Evolutionary conservation across 2,888 invertebrate species (phyloP).

Genomic region (Blastobasis adustella): DNA sequence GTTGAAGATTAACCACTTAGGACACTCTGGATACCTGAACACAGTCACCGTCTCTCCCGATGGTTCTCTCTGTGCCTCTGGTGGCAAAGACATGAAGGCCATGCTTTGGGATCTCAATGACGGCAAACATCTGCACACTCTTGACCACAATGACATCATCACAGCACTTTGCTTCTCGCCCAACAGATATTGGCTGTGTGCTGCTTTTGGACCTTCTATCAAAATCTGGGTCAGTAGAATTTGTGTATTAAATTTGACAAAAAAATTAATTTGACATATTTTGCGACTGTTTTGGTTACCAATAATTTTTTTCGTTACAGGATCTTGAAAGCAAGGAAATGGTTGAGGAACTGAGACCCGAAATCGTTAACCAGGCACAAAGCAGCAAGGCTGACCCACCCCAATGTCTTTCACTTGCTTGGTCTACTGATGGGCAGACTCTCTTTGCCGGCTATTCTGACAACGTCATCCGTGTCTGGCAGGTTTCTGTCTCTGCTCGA

Average conservation of each 20-base stretch:
- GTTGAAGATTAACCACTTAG: constrained; percentile 98
- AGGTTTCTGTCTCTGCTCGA: constrained; percentile 92
- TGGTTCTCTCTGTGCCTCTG: constrained; percentile 99
- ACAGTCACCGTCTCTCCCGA: constrained; percentile 99
- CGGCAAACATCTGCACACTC: constrained; percentile 98
- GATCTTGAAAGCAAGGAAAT: constrained; percentile 99
- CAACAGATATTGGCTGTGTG: constrained; percentile 99
- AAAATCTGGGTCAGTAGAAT: constrained; percentile 91
- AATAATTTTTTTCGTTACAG: constrained; percentile 46
- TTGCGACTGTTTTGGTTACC: not conserved
- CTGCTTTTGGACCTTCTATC: constrained; percentile 97
- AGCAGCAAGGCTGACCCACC: constrained; percentile 92
- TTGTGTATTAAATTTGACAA: not conserved
- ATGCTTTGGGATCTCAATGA: constrained; percentile 99
- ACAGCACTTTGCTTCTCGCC: constrained; percentile 99
- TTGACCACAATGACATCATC: constrained; percentile 98
- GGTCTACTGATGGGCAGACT: constrained; percentile 99
- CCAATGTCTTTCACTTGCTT: constrained; percentile 96
- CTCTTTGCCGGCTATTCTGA: constrained; percentile 99
- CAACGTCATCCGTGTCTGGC: constrained; percentile 98
- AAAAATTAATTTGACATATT: not conserved
- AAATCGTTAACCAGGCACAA: constrained; percentile 83
- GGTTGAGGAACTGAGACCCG: constrained; percentile 98
- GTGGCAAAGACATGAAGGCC: constrained; percentile 99
- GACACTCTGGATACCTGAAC: constrained; percentile 98